Conservation (phyloP, 2,113 vertebrate genomes). For the Carassius gibelio region DNA sequence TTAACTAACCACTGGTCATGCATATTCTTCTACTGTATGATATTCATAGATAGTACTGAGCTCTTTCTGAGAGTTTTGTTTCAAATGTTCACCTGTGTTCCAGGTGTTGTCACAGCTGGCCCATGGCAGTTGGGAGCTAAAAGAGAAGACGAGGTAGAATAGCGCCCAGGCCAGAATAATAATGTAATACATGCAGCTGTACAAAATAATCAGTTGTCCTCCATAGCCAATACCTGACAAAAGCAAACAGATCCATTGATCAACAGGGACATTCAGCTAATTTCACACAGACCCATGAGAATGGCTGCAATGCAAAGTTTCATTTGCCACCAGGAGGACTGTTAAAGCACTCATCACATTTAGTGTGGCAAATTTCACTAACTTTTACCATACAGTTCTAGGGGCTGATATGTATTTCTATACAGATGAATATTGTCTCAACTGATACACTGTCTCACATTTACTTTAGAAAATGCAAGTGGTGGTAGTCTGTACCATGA, state of each 20-base stretch:
- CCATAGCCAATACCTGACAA: conserved; percentile 85
- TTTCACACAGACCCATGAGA: neutral
- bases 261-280: neutral
- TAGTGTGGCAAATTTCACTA: neutral
- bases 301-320: neutral
- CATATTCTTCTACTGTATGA: neutral
- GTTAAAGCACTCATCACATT: neutral
- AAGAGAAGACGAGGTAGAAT: conserved; percentile 88
- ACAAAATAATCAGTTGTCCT: conserved; percentile 80
- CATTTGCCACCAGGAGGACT: neutral
- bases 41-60: neutral
- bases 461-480: neutral
- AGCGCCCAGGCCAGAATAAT: conserved; percentile 89
- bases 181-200: conserved; percentile 85
- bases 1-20: neutral
- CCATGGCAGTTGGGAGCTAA: conserved; percentile 83
- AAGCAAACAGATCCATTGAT: neutral
- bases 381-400: neutral
- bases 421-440: neutral
- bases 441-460: neutral
- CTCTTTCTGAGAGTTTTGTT: neutral
- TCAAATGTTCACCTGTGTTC: conserved; percentile 80
- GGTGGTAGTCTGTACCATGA: neutral
- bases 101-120: conserved; percentile 83
- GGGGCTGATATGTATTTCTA: neutral